Conservation (phyloP, 2,888 invertebrate genomes). For the Lithophane ornitopus region DNA sequence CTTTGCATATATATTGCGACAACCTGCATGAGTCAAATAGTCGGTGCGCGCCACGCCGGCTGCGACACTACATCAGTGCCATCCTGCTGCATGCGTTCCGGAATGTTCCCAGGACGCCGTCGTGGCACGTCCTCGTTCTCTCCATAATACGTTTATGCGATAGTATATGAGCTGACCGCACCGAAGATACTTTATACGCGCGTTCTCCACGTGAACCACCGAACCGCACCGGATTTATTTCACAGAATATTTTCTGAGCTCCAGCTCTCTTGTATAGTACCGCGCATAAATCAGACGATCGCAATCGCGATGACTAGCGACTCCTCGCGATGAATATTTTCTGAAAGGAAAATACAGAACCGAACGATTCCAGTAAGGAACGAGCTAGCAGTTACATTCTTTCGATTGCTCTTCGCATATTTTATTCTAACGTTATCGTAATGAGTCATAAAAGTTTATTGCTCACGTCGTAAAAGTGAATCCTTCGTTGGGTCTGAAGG, state of each 20-base stretch:
- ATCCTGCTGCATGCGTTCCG: constrained; percentile 70
- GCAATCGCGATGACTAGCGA: constrained; percentile 72
- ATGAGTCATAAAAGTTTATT: constrained; percentile 86
- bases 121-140: constrained; percentile 73
- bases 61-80: constrained; percentile 74
- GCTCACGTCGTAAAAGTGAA: constrained; percentile 80
- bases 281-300: constrained; percentile 78
- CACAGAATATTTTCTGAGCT: constrained; percentile 76
- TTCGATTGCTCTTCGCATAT: constrained; percentile 80
- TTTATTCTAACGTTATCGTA: constrained; percentile 85
- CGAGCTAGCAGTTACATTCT: constrained; percentile 75
- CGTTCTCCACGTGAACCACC: constrained; percentile 74
- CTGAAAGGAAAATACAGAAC: constrained; percentile 72
- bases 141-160: constrained; percentile 78
- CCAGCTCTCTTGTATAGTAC: constrained; percentile 70
- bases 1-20: constrained; percentile 80
- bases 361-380: constrained; percentile 61
- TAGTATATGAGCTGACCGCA: constrained; percentile 77
- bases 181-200: constrained; percentile 76
- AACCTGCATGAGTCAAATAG: constrained; percentile 69
- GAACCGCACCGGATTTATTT: constrained; percentile 83
- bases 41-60: constrained; percentile 76
- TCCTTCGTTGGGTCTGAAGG: constrained; percentile 76
- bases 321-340: constrained; percentile 75
- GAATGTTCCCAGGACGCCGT: constrained; percentile 75